Conservation (phyloP, 2,888 invertebrate species). For the Axea sp. region DNA sequence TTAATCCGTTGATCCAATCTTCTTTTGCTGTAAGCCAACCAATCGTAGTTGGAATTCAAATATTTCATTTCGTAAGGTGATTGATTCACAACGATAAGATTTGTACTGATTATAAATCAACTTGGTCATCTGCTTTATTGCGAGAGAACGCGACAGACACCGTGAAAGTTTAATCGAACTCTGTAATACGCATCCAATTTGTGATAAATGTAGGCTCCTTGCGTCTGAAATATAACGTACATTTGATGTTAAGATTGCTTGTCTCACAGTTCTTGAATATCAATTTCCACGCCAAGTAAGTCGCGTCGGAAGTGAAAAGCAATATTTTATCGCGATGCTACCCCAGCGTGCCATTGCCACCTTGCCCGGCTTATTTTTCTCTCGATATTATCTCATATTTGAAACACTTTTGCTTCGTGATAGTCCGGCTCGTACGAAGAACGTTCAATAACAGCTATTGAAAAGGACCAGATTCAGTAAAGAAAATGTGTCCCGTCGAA, state of each 20-base stretch:
- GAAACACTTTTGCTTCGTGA: constrained; percentile 31
- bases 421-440: constrained; percentile 43
- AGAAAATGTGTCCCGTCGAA: constrained; percentile 4
- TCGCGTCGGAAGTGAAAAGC: constrained; percentile 52
- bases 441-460: constrained; percentile 67
- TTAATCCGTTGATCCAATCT: no score
- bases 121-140: constrained; percentile 24
- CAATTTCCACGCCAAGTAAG: constrained; percentile 52
- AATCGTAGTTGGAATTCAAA: no score
- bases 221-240: constrained; percentile 41
- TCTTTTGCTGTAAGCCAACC: no score
- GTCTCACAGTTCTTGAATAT: constrained; percentile 57
- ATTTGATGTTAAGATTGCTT: constrained; percentile 54
- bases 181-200: constrained; percentile 39
- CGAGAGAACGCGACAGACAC: constrained; percentile 1
- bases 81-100: no score
- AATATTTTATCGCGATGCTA: constrained; percentile 70
- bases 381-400: constrained; percentile 56
- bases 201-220: constrained; percentile 41
- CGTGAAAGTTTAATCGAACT: constrained; percentile 45
- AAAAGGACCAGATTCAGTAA: constrained; percentile 64
- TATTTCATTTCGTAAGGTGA: no score
- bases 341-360: constrained; percentile 70
- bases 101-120: no score
- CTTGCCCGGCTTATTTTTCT: constrained; percentile 63